These are phyloP conservation scores for Yponomeuta evonymella DNA, from an alignment of 2,888 invertebrate genomes.

Conservation along the genomic window DNA sequence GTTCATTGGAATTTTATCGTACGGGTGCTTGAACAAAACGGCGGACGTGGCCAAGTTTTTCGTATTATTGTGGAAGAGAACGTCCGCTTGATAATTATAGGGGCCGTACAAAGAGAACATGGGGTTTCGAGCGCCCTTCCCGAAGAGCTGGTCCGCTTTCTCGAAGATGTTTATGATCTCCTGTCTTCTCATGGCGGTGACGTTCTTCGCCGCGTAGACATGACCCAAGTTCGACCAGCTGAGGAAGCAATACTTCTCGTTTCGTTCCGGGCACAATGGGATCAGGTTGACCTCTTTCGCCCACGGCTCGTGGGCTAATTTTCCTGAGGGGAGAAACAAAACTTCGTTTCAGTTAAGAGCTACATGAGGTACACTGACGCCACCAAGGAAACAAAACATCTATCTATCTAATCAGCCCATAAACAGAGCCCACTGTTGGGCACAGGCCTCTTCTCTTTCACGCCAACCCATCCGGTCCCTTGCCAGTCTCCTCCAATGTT, in stretches of 20 bases:
- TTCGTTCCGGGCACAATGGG: slow-evolving; percentile 76
- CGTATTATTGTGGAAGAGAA: slow-evolving; percentile 81
- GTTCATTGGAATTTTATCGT: slow-evolving; percentile 52
- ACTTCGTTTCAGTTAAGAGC: no score
- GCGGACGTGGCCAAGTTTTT: slow-evolving; percentile 43
- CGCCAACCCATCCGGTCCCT: no score
- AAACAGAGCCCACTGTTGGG: no score
- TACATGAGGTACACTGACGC: no score
- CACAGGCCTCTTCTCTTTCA: no score
- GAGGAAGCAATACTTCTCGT: slow-evolving; percentile 73
- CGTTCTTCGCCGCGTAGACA: slow-evolving; percentile 77
- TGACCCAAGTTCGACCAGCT: slow-evolving; percentile 83
- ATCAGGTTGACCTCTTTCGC: slow-evolving; percentile 52
- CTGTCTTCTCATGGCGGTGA: slow-evolving; percentile 73
- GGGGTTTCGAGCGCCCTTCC: slow-evolving; percentile 75
- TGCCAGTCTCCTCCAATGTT: no score
- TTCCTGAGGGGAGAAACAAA: slow-evolving; percentile 28
- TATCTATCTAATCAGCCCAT: no score
- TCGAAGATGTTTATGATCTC: slow-evolving; percentile 83
- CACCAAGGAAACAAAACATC: no score
- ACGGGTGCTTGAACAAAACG: slow-evolving; percentile 49
- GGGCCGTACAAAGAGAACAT: slow-evolving; percentile 83
- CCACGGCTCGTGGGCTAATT: slow-evolving; percentile 65
- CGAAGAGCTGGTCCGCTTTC: slow-evolving; percentile 82
- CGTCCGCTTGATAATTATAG: slow-evolving; percentile 78